Base-by-base conservation (phyloP, 1,140 invertebrate genomes). In the Vanessa atalanta region DNA sequence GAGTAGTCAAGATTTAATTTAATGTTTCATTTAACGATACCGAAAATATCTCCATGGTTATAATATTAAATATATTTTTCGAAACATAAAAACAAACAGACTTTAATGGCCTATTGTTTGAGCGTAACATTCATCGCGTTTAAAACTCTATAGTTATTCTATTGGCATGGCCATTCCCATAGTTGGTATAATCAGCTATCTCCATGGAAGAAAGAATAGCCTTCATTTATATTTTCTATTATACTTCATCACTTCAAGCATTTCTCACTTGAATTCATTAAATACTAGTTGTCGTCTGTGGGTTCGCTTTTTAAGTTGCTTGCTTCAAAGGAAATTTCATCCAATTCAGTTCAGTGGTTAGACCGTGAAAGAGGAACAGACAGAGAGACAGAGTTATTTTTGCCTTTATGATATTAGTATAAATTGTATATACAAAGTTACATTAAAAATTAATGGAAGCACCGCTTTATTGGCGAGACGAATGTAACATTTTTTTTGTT, bases 81-180 rank as follows among this genome's bases (percentile, higher is more conserved):
- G 48, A 55, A 53, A 67, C 14, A 67, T 23, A 67, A 67, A 67
- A 67, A 67, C 50, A 55, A 53, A 67, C 26, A 53, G 31, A 67
- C 23, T 6, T 47, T 67, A 67, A 67, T 67, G 23, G 50, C 50
- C 65, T 23, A 67, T 67, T 67, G 65, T 67, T 53, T n/a, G 26
- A 20, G 16, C 23, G 48, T 20, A 15, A 43, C 26, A 43, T 55
- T 37, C 65, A 15, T 37, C 50, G 48, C 12, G 31, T 53, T 67
- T 67, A 37, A 53, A 67, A 53, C 16, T 26, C 65, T 51, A 55
- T 51, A 67, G 50, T 9, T 37, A 15, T 67, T 37, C 26, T 37
- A 67, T 67, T 37, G 65, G 48, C 51, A 37, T 20, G 8, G 15
- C 26, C 23, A 23, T 20, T 11, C 50, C 65, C 65, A 16, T 37